A percentile compares a stretch with the other conserved stretches of the same genome.
Conservation (phyloP, 2,113 vertebrate species). For the Leiothrix lutea region DNA sequence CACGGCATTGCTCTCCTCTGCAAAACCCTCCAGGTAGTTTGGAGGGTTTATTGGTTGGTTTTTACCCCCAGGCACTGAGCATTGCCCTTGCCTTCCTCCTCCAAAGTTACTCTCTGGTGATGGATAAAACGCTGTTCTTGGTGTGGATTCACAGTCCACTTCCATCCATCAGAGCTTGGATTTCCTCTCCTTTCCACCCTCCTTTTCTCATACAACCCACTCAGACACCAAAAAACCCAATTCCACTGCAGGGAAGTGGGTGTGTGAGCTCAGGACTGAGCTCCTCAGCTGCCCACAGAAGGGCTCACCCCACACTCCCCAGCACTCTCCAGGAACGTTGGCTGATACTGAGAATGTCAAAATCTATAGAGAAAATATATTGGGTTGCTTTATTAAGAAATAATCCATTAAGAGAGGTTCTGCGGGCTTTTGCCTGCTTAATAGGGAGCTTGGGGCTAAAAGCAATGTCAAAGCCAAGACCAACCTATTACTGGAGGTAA, state of each 20-base stretch:
- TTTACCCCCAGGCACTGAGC: neutral
- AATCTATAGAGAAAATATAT: neutral
- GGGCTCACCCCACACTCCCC: neutral
- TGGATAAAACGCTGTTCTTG: rapidly evolving
- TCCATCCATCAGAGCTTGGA: neutral
- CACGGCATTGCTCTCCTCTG: neutral
- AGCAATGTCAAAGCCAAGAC: neutral
- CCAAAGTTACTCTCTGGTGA: neutral
- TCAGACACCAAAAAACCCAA: neutral
- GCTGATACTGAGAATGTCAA: neutral
- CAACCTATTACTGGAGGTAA: conserved; percentile 8
- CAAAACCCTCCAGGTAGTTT: neutral
- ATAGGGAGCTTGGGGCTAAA: neutral
- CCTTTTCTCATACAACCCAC: neutral
- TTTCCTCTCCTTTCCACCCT: neutral
- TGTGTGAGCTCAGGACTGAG: neutral
- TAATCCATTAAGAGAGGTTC: neutral
- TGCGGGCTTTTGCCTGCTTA: neutral
- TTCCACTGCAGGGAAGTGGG: neutral
- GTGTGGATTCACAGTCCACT: rapidly evolving
- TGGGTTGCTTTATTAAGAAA: neutral
- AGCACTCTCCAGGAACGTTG: rapidly evolving
- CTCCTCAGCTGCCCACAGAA: neutral
- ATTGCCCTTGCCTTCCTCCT: neutral
- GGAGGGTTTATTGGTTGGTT: neutral